A percentile compares a stretch with the other conserved stretches of the same genome.
Conservation (phyloP, 2,113 vertebrate species). For the Alosa alosa region DNA sequence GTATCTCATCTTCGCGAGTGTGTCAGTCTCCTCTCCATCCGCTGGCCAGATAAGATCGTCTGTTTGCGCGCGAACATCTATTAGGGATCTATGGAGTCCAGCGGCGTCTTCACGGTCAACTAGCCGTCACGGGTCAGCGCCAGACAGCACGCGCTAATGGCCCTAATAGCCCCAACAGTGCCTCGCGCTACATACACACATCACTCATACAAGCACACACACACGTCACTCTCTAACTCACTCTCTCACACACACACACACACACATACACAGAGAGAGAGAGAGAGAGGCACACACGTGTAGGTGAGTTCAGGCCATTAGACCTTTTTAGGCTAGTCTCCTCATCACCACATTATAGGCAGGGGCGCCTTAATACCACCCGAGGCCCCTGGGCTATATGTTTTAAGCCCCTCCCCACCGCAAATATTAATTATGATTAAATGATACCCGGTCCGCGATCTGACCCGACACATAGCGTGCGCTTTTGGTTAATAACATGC, state of each 20-base stretch:
- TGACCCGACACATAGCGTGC: no score
- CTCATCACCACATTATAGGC: neutral
- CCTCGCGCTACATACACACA: conserved; percentile 3
- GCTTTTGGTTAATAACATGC: no score
- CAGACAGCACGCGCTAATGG: conserved; percentile 17
- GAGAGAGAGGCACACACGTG: neutral
- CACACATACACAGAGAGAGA: neutral
- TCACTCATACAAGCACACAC: neutral
- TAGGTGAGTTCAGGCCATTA: conserved; percentile 5
- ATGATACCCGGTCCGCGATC: no score
- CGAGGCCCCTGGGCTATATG: no score
- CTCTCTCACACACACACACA: neutral
- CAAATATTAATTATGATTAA: no score
- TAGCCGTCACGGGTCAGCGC: conserved; percentile 3
- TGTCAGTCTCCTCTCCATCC: neutral
- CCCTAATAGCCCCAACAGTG: neutral
- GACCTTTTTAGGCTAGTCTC: neutral
- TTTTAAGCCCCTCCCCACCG: no score
- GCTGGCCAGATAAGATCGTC: neutral
- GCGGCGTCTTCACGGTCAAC: conserved; percentile 12
- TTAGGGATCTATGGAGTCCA: neutral
- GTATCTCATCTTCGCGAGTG: neutral
- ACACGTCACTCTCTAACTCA: neutral
- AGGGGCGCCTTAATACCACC: no score
- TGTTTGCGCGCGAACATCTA: neutral